Base-by-base conservation (phyloP, 2,113 vertebrate species). In the Chelonoidis abingdonii region DNA sequence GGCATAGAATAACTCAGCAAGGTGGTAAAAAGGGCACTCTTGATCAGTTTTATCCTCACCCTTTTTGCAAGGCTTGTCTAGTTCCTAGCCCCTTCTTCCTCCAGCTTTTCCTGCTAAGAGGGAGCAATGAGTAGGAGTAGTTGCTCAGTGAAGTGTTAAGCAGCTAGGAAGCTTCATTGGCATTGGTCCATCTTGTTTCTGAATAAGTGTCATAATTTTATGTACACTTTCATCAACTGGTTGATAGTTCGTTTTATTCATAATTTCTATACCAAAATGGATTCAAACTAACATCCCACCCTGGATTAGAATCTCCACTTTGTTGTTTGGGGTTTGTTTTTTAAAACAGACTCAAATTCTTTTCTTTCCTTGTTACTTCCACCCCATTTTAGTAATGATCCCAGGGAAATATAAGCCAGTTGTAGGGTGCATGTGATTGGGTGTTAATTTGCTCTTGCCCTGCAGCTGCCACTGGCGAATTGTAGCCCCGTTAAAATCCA, bases 221-320 rank as follows among this genome's bases (percentile, higher is more conserved):
- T 29, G 89, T 78, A 79, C 12, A 83, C 92, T 97, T 91, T 86
- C 2, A 1, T 47, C 84, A 95, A 93, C 38, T 65, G 13, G 85
- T 72, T 75, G 86, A 93, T 87, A 93, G 79, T 14, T 93, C 78
- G 81, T 93, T 93, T 96, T 89, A 96, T 47, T 91, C 89, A 91
- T 94, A 90, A 87, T 88, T 93, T 92, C 84, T 91, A 83, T 41
- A 53, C 89, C 95, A 1, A 95, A 97, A 96, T 89, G 96, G 94
- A 90, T 94, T 94, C 78, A 85, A 69, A 87, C 52, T 65, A 76
- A 24, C 87, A 75, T 89, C 50, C 65, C 1, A 0, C 6, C 57
- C 91, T 93, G 95, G 89, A 92, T 96, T 92, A 85, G 50, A 90
- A 54, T 87, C 41, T 56, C 27, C 38, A 76, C 5, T 44, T 69